Base-by-base conservation (phyloP, 2,888 invertebrate species). In the Drosophila helvetica region DNA sequence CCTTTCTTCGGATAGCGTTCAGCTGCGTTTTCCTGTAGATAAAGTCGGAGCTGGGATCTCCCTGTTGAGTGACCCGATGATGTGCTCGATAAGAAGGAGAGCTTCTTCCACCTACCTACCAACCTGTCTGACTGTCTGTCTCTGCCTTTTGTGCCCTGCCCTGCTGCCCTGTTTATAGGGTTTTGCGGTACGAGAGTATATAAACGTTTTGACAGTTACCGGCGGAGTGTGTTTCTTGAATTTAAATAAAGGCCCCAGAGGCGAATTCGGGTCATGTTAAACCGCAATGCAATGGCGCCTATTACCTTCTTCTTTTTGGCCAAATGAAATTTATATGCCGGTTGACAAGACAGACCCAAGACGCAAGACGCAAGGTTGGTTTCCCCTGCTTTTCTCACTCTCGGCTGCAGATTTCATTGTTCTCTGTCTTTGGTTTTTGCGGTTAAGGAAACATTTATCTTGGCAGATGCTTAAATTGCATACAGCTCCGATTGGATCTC, bases 401-500 rank as follows among this genome's bases (percentile, higher is more conserved):
- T 52, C 43, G 50, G 15, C 51, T 74, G 55, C 56, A 66, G 54
- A 68, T 64, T 52, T 58, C 50, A 18, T 27, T 61, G 52, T 54
- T 59, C 61, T 53, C 38, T 45, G 47, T n/a, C 51, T 68, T 54
- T 74, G 77, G 66, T 27, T 61, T 15, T 15, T 79, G 84, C 59
- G 83, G 80, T 70, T 73, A 62, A 75, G 46, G 47, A 76, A 73
- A 65, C 69, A 63, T 73, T 79, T 82, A 79, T 67, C 79, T 64
- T 68, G 74, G 61, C 74, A 81, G 63, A 70, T 65, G 63, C 48
- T 73, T 68, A 73, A 73, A 79, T 73, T 79, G 82, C 79, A 59
- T 66, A 56, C 72, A 69, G 12, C 60, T 51, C 12, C 15, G 7
- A 22, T 30, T n/a, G 19, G 19, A 30, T 55, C 27, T 43, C 25